Evolutionary conservation across 2,888 invertebrate genomes (phyloP), one percentile per base, ranked within the genome.

Genomic region (Asteroscopus sphinx): DNA sequence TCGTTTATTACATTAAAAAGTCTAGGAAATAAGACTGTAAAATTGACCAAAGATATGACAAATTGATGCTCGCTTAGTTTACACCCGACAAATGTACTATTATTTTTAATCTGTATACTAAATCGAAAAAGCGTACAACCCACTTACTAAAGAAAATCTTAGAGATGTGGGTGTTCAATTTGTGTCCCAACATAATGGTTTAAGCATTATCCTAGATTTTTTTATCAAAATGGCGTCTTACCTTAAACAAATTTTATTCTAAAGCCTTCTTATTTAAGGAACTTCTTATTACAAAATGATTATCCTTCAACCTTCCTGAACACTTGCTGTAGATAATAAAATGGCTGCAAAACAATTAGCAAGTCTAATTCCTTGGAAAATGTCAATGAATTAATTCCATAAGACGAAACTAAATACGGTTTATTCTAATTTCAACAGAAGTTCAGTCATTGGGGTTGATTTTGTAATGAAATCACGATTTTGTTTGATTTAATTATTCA

Each of bases 351-450:
- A 41, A 45, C 26, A 37, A 52, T 48, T 39, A 66, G 1, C 16
- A 39, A 21, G 52, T 30, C 28, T 1, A 33, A 37, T 54, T 16
- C 9, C 13, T 15, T 4, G 3, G 32, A 45, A 33, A 53, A 33
- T 51, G 9, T n/a, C 12, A 30, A 51, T 35, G 21, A 47, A 58
- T 48, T 39, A 64, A 62, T 64, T 45, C 15, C 26, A 4, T 17
- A 42, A 46, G 33, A 30, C 15, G 8, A 42, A 33, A 4, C 12
- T 5, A 12, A 57, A 66, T 51, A 35, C 11, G 33, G 42, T 51
- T 44, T 46, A 51, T 40, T 51, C 30, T 28, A 46, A 61, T 62
- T 40, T 32, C 17, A 17, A 28, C 32, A 36, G 35, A 61, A 17
- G 17, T 36, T 17, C 4, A 11, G 12, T 6, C 21, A 4, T 6